Base-by-base conservation (phyloP, 2,113 vertebrate species). In the Sclerurus mexicanus region DNA sequence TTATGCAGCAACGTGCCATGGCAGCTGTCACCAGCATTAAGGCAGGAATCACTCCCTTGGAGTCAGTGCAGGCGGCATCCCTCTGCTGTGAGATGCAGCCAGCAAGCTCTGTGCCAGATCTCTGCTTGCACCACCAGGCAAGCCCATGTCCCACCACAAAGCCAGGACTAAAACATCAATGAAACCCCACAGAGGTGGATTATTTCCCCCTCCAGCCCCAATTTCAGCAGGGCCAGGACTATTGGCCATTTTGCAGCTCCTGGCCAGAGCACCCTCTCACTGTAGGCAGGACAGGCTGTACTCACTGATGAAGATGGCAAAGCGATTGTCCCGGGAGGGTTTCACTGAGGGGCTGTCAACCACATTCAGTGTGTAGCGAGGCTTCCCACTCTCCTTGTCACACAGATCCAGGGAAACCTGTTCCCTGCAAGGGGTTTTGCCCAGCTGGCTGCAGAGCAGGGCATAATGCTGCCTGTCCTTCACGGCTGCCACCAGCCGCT, bases 271-370 rank as follows among this genome's bases (percentile, higher is more conserved):
- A 47, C 14, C 1, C 1, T 15, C 66, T 40, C 37, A 25, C 4
- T 44, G 82, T 37, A 79, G 67, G 31, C 66, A 35, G 11, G 18
- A 55, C 12, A 35, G n/a, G 63, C 56, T 28, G 66, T 64, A 97
- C 98, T 99, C 97, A 99, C 99, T 98, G 95, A 99, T 99, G 96
- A 99, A 99, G 94, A 99, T 99, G 79, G 99, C 99, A 58, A 99
- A 99, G 79, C 98, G 98, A 98, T 98, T 99, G 87, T 98, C 94
- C 94, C 97, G 97, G 62, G 98, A 98, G 73, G 98, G 95, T 92
- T 98, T 99, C 97, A 98, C 96, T 0, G 77, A 77, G n/a, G 98
- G 97, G 87, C 96, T 98, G 89, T 99, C 99, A 9, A 99, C 98
- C 49, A 99, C 98, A 3, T 99, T 98, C 50, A 99, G 98, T 0